A percentile compares a stretch with the other conserved stretches of the same genome.
These are phyloP conservation scores for Amniataba percoides DNA, from an alignment of 2,797 vertebrate genomes.

Conservation along the genomic window DNA sequence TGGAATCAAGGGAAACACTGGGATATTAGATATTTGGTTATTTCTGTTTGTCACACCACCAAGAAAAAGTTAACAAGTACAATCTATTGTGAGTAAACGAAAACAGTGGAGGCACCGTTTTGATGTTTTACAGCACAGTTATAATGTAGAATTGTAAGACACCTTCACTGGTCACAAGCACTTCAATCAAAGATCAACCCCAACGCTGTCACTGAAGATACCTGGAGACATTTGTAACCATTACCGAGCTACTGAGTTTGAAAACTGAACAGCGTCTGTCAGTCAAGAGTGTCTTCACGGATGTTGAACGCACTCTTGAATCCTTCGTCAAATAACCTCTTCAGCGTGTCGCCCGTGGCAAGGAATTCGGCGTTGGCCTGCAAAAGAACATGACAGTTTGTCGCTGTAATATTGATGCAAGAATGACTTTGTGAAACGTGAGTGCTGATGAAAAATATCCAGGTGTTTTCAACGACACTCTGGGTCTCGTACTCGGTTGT, in stretches of 20 bases:
- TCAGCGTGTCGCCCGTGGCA: constrained; percentile 46
- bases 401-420: background rate
- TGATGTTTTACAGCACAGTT: background rate
- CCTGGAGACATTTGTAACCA: no score
- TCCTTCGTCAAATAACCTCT: constrained; percentile 71
- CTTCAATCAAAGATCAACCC: no score
- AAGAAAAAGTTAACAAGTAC: background rate
- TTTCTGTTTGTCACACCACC: background rate
- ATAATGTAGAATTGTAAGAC: no score
- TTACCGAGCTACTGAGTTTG: background rate
- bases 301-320: constrained; percentile 75
- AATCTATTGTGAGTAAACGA: background rate
- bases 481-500: constrained; percentile 60
- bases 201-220: no score
- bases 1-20: background rate
- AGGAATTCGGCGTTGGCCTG: constrained; percentile 66
- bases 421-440: background rate
- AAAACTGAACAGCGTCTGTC: background rate
- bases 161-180: no score
- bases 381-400: constrained; percentile 31
- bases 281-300: constrained; percentile 4
- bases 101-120: background rate
- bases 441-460: background rate
- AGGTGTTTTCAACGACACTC: background rate
- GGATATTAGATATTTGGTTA: background rate